Base-by-base conservation (phyloP, 2,113 vertebrate genomes). In the Mungos mungo region DNA sequence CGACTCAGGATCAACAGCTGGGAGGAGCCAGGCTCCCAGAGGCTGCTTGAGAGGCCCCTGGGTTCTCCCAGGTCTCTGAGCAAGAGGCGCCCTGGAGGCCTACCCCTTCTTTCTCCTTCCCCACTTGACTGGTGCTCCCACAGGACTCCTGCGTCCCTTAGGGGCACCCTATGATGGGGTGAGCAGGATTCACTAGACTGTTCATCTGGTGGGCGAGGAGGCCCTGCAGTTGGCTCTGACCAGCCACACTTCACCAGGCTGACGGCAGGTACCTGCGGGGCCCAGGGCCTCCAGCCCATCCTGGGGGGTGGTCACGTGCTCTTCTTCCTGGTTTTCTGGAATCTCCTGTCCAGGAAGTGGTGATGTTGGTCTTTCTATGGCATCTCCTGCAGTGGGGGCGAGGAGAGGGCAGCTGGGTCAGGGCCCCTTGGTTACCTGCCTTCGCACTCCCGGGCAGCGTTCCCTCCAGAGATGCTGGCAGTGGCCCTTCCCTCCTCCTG, bases 211-310 rank as follows among this genome's bases (percentile, higher is more conserved):
- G 41, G 80, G 45, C n/a, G 41, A 94, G 71, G 57, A 94, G 71
- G 88, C 63, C 77, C 52, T 31, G 45, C 27, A 54, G 63, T 65
- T 1, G 15, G 84, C 71, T 85, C 89, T 89, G 29, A 27, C 16
- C 5, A n/a, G 60, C 54, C 41, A 38, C 12, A 6, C 7, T 35
- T 41, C 23, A 7, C 5, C 23, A 45, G 87, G n/a, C 92, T 25
- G 27, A 35, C 63, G 54, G 79, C 6, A 29, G 86, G 87, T 98
- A 99, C 99, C 99, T 97, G 97, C 82, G 88, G 98, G 98, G 33
- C 92, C 93, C 31, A 88, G 96, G 0, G 94, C 98, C 90, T 96
- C 84, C 45, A 47, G 93, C 82, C 95, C 94, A 68, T 97, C 90
- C 0, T 98, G 97, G 69, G 98, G 97, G 87, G 98, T 95, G 79